Conservation (phyloP, 2,888 invertebrate genomes). For the Pandemis cinnamomeana region DNA sequence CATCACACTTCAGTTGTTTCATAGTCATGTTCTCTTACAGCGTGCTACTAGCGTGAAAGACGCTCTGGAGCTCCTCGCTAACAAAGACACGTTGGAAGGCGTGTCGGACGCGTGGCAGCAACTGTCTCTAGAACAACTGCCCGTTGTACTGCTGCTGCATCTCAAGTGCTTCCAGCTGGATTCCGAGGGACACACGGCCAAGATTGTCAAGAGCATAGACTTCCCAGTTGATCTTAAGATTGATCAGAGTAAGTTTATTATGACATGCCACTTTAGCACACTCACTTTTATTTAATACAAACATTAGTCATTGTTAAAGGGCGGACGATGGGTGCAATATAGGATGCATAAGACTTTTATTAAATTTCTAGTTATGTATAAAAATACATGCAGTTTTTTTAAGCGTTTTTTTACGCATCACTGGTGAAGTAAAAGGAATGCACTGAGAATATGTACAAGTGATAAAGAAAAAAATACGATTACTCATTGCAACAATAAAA, state of each 20-base stretch:
- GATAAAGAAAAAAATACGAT: too few relatives aligned
- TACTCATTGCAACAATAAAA: too few relatives aligned
- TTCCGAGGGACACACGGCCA: constrained; percentile 94
- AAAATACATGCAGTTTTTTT: too few relatives aligned
- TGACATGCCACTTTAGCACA: background rate
- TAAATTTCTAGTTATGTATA: too few relatives aligned
- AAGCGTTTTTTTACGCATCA: too few relatives aligned
- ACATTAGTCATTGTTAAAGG: too few relatives aligned
- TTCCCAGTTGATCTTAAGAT: constrained; percentile 96
- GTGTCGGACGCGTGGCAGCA: constrained; percentile 96
- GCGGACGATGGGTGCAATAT: too few relatives aligned
- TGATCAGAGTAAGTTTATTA: constrained; percentile 89
- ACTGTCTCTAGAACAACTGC: constrained; percentile 94
- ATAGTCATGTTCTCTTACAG: constrained; percentile 70
- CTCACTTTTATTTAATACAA: too few relatives aligned
- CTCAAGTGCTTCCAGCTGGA: constrained; percentile 97
- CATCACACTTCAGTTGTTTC: background rate
- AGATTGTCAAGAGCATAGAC: constrained; percentile 95
- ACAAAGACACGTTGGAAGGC: constrained; percentile 94
- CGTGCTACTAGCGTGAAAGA: constrained; percentile 93
- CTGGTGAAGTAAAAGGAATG: too few relatives aligned
- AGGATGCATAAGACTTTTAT: too few relatives aligned
- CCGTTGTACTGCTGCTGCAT: constrained; percentile 94
- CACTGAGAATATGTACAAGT: too few relatives aligned
- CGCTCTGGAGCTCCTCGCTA: constrained; percentile 93